These are phyloP conservation scores for Aradophagus sp. DNA, from an alignment of 1,140 invertebrate species.

Conservation along the genomic window DNA sequence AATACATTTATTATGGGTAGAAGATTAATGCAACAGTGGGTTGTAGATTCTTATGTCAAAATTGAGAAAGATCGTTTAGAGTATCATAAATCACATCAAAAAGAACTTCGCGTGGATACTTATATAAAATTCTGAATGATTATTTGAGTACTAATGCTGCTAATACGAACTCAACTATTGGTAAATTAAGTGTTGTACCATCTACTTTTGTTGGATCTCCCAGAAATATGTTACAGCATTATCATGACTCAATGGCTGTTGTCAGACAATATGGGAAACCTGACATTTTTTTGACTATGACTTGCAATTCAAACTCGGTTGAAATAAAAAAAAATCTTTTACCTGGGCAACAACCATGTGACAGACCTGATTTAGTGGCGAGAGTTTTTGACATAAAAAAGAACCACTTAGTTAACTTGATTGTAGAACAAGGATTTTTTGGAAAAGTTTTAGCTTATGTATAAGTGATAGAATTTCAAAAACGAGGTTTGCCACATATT, in stretches of 20 bases:
- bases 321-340: conserved; percentile 17
- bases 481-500: too few species aligned
- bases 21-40: conserved; percentile 9
- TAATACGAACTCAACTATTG: too few species aligned
- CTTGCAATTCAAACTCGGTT: conserved; percentile 9
- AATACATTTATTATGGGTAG: conserved; percentile 11
- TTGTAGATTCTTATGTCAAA: conserved; percentile 13
- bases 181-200: too few species aligned
- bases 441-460: conserved; percentile 2
- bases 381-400: conserved; percentile 11
- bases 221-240: too few species aligned
- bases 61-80: conserved; percentile 14
- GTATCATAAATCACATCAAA: conserved; percentile 14
- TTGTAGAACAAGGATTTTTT: conserved; percentile 4
- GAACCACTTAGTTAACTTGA: conserved; percentile 1
- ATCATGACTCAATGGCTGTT: conserved; percentile 19
- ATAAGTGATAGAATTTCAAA: too few species aligned
- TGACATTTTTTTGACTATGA: too few species aligned
- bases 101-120: conserved; percentile 9
- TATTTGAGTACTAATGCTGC: conserved; percentile 7
- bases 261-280: too few species aligned
- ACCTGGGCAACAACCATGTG: too few species aligned
- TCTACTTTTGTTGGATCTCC: conserved; percentile 19
- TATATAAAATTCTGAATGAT: conserved; percentile 10
- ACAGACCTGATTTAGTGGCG: conserved; percentile 7